Percentiles rank a stretch among this genome's conserved stretches.
These are phyloP conservation scores for Pseudorhombus dupliciocellatus DNA, from an alignment of 2,113 vertebrate species.

Conservation along the genomic window DNA sequence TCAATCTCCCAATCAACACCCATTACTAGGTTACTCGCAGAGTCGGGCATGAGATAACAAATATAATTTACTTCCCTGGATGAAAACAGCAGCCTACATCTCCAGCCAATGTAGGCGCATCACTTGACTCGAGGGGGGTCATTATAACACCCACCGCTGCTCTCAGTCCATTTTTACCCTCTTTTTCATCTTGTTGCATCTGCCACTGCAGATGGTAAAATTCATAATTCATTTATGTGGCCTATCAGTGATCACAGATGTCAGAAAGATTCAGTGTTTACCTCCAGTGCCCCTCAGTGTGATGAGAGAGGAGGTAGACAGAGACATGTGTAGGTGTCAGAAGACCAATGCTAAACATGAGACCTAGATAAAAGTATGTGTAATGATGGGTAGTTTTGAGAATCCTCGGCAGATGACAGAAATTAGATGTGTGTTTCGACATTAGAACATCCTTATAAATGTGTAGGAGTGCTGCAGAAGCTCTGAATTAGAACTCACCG, in stretches of 20 bases:
- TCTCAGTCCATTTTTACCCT: background rate
- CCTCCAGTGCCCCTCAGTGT: slow-evolving; percentile 30
- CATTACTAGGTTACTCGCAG: no score
- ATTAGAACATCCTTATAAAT: slow-evolving; percentile 10
- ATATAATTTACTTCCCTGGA: slow-evolving; percentile 41
- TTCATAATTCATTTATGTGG: slow-evolving; percentile 52
- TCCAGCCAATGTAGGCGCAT: slow-evolving; percentile 10
- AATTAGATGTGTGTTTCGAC: slow-evolving; percentile 13
- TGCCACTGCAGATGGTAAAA: slow-evolving; percentile 41
- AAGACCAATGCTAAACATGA: background rate
- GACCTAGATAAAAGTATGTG: background rate
- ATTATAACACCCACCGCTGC: slow-evolving; percentile 54
- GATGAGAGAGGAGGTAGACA: background rate
- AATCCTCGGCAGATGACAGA: slow-evolving; percentile 28
- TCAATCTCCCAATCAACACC: slow-evolving; percentile 42
- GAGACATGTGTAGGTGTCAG: slow-evolving; percentile 17
- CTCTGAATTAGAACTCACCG: slow-evolving; percentile 38
- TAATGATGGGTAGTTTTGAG: slow-evolving; percentile 19
- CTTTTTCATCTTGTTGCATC: slow-evolving; percentile 10
- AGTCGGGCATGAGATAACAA: slow-evolving; percentile 13
- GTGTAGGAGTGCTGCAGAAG: slow-evolving; percentile 40
- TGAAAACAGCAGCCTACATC: slow-evolving; percentile 38
- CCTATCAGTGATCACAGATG: background rate
- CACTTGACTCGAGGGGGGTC: slow-evolving; percentile 13
- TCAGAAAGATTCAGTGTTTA: slow-evolving; percentile 31